Evolutionary conservation across 2,797 vertebrate species (phyloP).

Genomic region (Fistularia tabacaria): DNA sequence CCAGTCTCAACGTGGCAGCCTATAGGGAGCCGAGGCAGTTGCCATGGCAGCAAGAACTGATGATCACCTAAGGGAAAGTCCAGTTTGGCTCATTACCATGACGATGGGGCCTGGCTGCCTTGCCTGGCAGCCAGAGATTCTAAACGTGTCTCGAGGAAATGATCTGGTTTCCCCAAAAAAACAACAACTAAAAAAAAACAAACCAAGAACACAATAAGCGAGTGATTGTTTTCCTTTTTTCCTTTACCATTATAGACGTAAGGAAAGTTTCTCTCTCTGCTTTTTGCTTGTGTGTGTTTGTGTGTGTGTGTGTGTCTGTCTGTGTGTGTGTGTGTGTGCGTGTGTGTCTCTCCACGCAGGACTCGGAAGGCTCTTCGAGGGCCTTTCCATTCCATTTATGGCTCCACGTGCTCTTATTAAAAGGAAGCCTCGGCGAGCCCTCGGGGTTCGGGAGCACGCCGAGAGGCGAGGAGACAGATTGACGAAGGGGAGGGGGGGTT

Average conservation of each 20-base stretch:
- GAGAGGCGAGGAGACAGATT: background rate
- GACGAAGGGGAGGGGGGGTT: background rate
- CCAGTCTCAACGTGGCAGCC: slow-evolving; percentile 9
- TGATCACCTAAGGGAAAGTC: slow-evolving; percentile 56
- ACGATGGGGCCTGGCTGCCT: slow-evolving; percentile 44
- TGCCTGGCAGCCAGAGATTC: slow-evolving; percentile 26
- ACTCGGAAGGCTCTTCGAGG: background rate
- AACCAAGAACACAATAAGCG: too few species aligned
- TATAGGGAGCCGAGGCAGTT: slow-evolving; percentile 60
- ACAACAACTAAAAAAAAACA: background rate
- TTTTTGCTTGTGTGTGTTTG: slow-evolving; percentile 1
- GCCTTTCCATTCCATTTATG: background rate
- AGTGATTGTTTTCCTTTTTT: too few species aligned
- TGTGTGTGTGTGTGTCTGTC: slow-evolving; percentile 21
- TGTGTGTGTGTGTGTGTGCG: slow-evolving; percentile 21
- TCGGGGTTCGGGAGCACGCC: too few species aligned
- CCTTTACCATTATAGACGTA: too few species aligned
- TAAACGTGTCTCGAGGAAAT: slow-evolving; percentile 30
- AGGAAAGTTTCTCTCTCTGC: background rate
- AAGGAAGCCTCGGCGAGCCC: background rate
- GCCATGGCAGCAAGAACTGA: slow-evolving; percentile 51
- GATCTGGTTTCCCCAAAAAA: slow-evolving; percentile 2
- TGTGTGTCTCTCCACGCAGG: background rate
- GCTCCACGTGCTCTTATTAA: background rate
- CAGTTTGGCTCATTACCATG: slow-evolving; percentile 62